These are phyloP conservation scores for Arenaria interpres DNA, from an alignment of 2,113 vertebrate species.

Conservation along the genomic window DNA sequence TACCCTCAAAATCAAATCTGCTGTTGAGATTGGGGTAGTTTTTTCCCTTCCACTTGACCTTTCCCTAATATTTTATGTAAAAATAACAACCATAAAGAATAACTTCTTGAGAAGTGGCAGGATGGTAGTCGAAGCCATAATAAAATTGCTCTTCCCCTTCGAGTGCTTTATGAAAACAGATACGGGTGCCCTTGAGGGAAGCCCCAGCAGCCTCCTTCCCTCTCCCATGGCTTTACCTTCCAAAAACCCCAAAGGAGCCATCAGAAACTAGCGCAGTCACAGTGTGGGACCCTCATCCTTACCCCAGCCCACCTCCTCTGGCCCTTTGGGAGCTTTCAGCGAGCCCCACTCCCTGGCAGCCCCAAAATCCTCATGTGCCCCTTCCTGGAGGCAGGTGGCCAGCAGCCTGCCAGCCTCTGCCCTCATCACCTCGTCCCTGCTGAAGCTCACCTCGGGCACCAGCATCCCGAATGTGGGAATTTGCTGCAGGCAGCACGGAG, in stretches of 20 bases:
- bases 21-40: neutral
- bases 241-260: neutral
- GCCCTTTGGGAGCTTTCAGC: neutral
- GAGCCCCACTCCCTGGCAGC: neutral
- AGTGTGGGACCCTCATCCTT: neutral
- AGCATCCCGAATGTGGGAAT: neutral
- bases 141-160: neutral
- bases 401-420: neutral
- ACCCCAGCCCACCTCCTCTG: neutral
- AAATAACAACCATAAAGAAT: neutral
- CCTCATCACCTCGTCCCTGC: neutral
- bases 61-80: neutral
- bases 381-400: neutral
- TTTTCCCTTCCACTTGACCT: neutral
- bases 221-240: neutral
- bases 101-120: neutral
- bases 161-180: neutral
- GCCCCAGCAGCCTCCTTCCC: neutral
- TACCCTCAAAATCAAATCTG: neutral
- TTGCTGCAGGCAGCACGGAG: rapidly evolving
- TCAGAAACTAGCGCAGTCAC: rapidly evolving
- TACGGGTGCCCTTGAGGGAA: neutral
- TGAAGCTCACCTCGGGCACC: rapidly evolving
- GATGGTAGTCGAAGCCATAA: neutral
- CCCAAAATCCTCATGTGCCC: rapidly evolving